Percentiles rank a stretch among this genome's conserved stretches.
Evolutionary conservation across 2,797 vertebrate species (phyloP).

Genomic region (Xiphophorus birchmanni): DNA sequence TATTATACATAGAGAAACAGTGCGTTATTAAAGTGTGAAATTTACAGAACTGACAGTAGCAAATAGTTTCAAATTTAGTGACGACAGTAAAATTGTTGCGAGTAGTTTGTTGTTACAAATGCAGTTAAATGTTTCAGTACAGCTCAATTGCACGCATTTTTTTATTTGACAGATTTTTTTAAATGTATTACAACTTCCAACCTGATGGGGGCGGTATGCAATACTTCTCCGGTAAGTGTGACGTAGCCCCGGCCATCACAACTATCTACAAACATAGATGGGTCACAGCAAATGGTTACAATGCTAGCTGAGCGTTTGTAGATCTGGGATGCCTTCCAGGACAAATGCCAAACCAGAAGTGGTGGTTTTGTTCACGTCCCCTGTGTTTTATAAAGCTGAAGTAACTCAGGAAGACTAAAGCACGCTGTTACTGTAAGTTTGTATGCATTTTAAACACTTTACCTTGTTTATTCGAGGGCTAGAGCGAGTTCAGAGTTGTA

Average conservation of each 20-base stretch:
- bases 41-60: background rate
- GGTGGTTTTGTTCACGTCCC: conserved; percentile 3
- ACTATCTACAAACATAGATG: conserved; percentile 25
- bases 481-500: background rate
- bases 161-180: background rate
- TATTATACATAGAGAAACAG: background rate
- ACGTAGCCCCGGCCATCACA: background rate
- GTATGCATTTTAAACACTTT: background rate
- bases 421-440: background rate
- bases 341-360: conserved; percentile 25
- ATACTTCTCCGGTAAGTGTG: background rate
- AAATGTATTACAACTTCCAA: conserved; percentile 28
- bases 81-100: background rate
- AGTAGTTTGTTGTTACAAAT: background rate
- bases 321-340: conserved; percentile 11
- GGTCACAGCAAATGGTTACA: rapidly evolving
- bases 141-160: background rate
- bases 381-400: background rate
- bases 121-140: background rate
- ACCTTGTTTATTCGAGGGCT: background rate
- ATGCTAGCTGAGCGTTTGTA: background rate
- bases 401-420: conserved; percentile 6
- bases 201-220: conserved; percentile 26
- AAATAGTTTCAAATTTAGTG: background rate
- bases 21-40: background rate